Base-by-base conservation (phyloP, 1,140 invertebrate genomes). In the Pantala flavescens region DNA sequence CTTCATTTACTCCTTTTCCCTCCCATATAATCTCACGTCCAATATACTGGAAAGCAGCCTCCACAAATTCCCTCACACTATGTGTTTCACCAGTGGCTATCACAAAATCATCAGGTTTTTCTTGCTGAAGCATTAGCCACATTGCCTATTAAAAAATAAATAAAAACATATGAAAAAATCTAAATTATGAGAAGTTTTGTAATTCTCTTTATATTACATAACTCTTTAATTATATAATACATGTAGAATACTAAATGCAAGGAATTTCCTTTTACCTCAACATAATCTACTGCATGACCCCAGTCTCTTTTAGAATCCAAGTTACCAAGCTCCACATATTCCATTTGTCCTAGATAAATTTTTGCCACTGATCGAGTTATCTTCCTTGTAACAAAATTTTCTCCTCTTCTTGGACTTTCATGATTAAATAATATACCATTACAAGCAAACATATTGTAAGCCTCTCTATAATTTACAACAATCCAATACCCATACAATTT, bases 341-440 rank as follows among this genome's bases (percentile, higher is more conserved):
- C 90, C 81, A 96, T 88, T 75, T 95, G 88, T 10, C 95, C 95
- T 1, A 98, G 84, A 74, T 88, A 86, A 78, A 99, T 98, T 85
- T 99, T 99, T 10, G 98, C 96, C 23, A 99, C 97, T 43, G 93
- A 94, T 70, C 98, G 87, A 0, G 98, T 99, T 76, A 99, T 98
- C 86, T 99, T 99, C 76, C 98, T 87, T 0, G 98, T 99, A 0
- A 99, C 98, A 87, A 99, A 99, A 80, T 94, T 99, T 85, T 99
- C 97, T 77, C 97, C 98, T 82, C 98, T 85, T 76, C 98, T 84
- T 1, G 98, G 98, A 83, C 96, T 98, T 86, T 99, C 98, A 82
- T 99, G 98, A 85, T 99, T 99, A 82, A 99, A 99, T 3, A 99
- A 86, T 77, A 99, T 97, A 0, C 98, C 98, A 85, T 99, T 99